phyloP scores from a whole-genome alignment of 2,113 vertebrate genomes.

The Oenanthe melanoleuca region DNA sequence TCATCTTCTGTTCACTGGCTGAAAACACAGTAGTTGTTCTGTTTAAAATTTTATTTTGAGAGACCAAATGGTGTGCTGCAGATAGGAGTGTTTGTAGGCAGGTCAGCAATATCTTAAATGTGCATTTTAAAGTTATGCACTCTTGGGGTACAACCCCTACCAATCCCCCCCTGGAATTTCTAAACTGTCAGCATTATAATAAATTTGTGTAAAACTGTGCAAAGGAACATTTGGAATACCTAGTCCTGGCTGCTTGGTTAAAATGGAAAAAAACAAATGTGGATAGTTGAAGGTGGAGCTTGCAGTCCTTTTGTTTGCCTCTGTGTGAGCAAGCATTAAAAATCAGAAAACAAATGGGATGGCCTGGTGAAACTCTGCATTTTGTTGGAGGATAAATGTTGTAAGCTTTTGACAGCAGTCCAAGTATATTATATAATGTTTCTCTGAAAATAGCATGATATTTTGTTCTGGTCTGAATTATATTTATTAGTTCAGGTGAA shows the following conservation, averaged over 20 bases:
- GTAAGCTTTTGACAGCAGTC: conserved; percentile 22
- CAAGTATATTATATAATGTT: conserved; percentile 23
- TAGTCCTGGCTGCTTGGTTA: neutral
- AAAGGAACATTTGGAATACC: neutral
- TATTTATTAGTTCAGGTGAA: conserved; percentile 3
- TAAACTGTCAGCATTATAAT: neutral
- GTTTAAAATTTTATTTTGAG: neutral
- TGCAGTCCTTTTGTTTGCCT: neutral
- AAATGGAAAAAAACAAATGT: neutral
- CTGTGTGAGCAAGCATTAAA: neutral
- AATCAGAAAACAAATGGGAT: neutral
- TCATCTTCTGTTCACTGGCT: neutral
- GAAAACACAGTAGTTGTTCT: neutral
- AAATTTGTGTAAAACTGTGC: neutral
- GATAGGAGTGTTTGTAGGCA: neutral
- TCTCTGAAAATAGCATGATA: conserved; percentile 24
- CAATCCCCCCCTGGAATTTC: neutral
- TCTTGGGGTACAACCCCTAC: too few species aligned
- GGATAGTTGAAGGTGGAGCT: neutral
- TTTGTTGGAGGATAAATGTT: conserved; percentile 10
- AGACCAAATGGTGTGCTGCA: neutral
- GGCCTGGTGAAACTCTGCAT: neutral
- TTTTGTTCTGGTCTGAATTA: neutral
- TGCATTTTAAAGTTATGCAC: neutral
- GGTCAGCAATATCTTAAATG: neutral